Base-by-base conservation (phyloP, 2,797 vertebrate genomes). In the Falco novaeseelandiae region DNA sequence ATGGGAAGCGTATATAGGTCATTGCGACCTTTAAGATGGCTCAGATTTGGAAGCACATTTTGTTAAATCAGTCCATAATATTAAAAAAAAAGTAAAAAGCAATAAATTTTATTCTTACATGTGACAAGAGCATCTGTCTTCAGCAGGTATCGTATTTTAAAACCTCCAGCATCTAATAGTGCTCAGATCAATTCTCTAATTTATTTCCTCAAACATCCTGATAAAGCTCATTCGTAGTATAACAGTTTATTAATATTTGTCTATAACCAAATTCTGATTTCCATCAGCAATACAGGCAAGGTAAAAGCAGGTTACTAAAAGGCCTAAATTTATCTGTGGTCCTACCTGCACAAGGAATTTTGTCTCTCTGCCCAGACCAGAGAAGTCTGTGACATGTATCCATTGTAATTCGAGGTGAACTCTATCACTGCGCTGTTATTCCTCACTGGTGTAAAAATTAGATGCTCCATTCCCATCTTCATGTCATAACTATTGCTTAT, bases 351-450 rank as follows among this genome's bases (percentile, higher is more conserved):
- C 40, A 59, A 79, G 9, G 11, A 19, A 48, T 89, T 93, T 80
- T 88, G 55, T 91, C 71, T 91, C 71, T 83, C 70, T 49, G 25
- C 23, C 40, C 54, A 84, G 51, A 70, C 15, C 26, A 48, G 63
- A 49, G 46, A 80, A 46, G 5, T 54, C 42, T 69, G 51, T 0
- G 2, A 83, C 30, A 32, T 46, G 26, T 89, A 83, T 74, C 30
- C 40, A 48, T 54, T 84, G 61, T 54, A 90, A 95, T 84, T 80
- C 92, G 94, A 97, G 77, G 82, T 91, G 71, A 94, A 77, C 71
- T 87, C 69, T 14, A 69, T 65, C 63, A 36, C 49, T 73, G 57
- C 20, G 34, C 38, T 63, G 2, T 26, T 72, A 83, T 69, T 81
- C 36, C 26, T 57, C 40, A 78, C 8, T 46, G 26, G 32, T 61